These are phyloP conservation scores for Elysia crispata DNA, from an alignment of 2,888 invertebrate species.

Conservation along the genomic window DNA sequence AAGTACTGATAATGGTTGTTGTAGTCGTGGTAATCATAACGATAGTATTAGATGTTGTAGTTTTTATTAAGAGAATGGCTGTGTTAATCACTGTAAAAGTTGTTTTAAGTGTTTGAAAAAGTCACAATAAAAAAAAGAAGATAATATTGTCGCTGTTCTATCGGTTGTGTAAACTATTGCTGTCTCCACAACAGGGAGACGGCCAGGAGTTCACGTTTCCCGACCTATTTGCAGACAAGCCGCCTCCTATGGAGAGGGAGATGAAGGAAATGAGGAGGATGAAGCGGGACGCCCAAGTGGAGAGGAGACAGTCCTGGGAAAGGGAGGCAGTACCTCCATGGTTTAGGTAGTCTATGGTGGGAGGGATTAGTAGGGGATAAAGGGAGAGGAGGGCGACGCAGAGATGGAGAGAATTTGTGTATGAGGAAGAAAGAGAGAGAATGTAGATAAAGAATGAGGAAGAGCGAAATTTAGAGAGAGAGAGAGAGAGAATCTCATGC, in stretches of 20 bases:
- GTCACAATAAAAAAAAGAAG: too few species aligned
- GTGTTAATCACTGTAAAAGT: not conserved
- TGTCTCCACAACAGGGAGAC: conserved; percentile 30
- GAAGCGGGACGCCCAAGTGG: conserved; percentile 1
- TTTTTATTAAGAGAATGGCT: not conserved
- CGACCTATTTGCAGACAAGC: conserved; percentile 37
- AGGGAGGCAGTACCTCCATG: conserved; percentile 42
- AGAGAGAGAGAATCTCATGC: too few species aligned
- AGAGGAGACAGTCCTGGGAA: conserved; percentile 38
- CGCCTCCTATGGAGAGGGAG: conserved; percentile 23
- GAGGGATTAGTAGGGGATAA: not conserved
- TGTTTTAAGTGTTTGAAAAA: too few species aligned
- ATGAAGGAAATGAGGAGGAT: conserved; percentile 18
- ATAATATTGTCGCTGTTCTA: too few species aligned
- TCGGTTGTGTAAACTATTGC: too few species aligned
- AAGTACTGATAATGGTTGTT: too few species aligned
- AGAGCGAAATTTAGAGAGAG: not conserved
- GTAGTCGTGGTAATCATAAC: too few species aligned
- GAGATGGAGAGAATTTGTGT: not conserved
- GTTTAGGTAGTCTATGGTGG: conserved; percentile 36
- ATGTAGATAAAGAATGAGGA: not conserved
- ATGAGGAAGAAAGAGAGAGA: not conserved
- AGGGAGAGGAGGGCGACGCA: not conserved
- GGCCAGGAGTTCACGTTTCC: conserved; percentile 44
- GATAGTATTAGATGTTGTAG: too few species aligned